Base-by-base conservation (phyloP, 1,140 invertebrate species). In the Cyphomyrmex costatus region DNA sequence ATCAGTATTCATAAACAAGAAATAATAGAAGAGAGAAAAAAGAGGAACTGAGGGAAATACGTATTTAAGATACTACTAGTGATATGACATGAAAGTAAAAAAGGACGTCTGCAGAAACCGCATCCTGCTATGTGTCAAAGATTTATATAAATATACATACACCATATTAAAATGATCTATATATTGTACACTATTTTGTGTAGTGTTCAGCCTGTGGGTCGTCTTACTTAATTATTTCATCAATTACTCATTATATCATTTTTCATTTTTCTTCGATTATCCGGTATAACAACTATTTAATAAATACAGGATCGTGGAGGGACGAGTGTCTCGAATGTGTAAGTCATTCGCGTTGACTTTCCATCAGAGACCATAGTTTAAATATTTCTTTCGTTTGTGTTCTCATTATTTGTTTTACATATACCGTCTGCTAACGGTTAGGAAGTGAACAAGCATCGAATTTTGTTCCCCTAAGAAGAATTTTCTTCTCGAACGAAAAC, bases 261-360 rank as follows among this genome's bases (percentile, higher is more conserved):
- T 76, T 66, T 65, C 87, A 87, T 87, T 60, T 63, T 66, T 73
- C 24, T 21, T 86, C 68, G 82, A 84, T 78, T 89, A 87, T 46
- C 80, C 86, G 78, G 76, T 90, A 71, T 82, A 82, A 89, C 68
- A 92, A 91, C 89, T 93, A 92, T 90, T 89, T 83, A 90, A 92
- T 91, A 88, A 92, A 89, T 91, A 90, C 85, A 89, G 90, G 90
- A 92, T 93, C 85, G 83, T 90, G 91, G 92, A 93, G 93, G 93
- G 89, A 93, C 90, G 89, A 92, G 90, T 78, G 91, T 91, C 86
- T 90, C 83, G 53, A 60, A 84, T 60, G 85, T 90, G 89, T 79
- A 88, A 90, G 78, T 86, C 86, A 88, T 14, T 85, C 84, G 60
- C 46, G 60, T 27, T 82, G 84, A 86, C 84, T 61, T 89, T 68